Percentiles rank a stretch among this genome's conserved stretches.
phyloP scores from a whole-genome alignment of 1,140 invertebrate genomes.

The Drosophila yakuba region DNA sequence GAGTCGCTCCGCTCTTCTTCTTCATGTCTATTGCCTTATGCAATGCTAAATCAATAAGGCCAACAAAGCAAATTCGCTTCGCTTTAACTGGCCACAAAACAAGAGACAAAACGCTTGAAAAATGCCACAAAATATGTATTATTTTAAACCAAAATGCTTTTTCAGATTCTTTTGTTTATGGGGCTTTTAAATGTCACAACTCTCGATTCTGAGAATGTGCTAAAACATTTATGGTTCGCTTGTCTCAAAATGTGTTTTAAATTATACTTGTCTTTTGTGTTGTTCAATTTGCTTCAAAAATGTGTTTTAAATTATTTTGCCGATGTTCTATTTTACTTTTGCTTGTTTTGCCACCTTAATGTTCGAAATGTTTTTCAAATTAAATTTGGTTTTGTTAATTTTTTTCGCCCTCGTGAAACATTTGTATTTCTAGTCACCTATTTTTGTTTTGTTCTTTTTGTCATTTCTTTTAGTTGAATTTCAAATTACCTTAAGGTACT shows the following conservation, averaged over 20 bases:
- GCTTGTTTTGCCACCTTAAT: background rate
- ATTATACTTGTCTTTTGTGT: conserved; percentile 7
- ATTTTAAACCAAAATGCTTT: conserved; percentile 7
- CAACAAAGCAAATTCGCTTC: conserved; percentile 39
- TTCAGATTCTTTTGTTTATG: conserved; percentile 36
- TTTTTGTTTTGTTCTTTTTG: background rate
- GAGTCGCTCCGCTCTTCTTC: conserved; percentile 9
- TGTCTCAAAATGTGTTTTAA: conserved; percentile 17
- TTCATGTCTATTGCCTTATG: conserved; percentile 50
- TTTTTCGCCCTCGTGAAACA: background rate
- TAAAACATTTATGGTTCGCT: conserved; percentile 41
- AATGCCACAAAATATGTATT: conserved; percentile 4
- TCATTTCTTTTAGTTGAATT: background rate
- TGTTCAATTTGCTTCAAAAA: conserved; percentile 24
- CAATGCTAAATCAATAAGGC: conserved; percentile 76
- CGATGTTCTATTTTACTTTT: conserved; percentile 12
- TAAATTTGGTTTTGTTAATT: background rate
- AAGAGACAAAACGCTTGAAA: conserved; percentile 7
- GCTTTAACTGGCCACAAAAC: conserved; percentile 5
- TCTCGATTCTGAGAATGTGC: conserved; percentile 33
- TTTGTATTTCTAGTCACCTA: background rate
- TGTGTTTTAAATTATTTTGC: conserved; percentile 33
- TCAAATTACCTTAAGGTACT: conserved; percentile 1
- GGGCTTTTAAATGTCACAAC: conserved; percentile 51
- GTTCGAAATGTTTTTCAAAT: background rate